Base-by-base conservation (phyloP, 2,888 invertebrate species). In the Leucophora obtusa region DNA sequence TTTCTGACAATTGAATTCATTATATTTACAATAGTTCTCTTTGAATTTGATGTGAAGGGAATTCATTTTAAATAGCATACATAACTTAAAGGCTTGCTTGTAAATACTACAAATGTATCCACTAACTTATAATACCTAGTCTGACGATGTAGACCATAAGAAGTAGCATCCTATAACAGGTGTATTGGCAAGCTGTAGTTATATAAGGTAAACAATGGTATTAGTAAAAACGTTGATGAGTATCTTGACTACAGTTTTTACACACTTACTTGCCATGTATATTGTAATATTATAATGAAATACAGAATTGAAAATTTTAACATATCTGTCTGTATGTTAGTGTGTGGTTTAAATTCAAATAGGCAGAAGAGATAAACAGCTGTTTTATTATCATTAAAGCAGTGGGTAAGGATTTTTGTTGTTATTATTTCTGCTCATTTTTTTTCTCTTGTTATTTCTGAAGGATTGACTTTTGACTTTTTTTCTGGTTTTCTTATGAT, bases 381-480 rank as follows among this genome's bases (percentile, higher is more conserved):
- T 76, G 76, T 76, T 75, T 63, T 65, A 14, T 58, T 18, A 56
- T 33, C 58, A 63, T 63, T 35, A 38, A 63, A 58, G 50, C 63
- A 65, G 65, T 18, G 56, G 72, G 33, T 35, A 33, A 24, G 21
- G 21, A 66, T 47, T 43, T 43, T 56, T 63, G 15, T 60, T 50
- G 28, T 68, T 14, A 59, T 21, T 24, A 47, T 24, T 50, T 47
- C 11, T 60, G 62, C 24, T 50, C 24, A 43, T 6, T 70, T 65
- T 43, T 21, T 38, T 51, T 4, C n/a, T 59, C 24, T 24, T 59
- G 1, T 21, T 65, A 47, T 66, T 33, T 54, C 51, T 70, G 69
- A 59, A 70, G 59, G 43, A 59, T 70, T 79, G 54, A 66, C 65
- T 74, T 79, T 68, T 74, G 56, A 70, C 17, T 66, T 72, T 65